phyloP scores from a whole-genome alignment of 37 sponge, comb jelly and placozoan species.

The Mnemiopsis leidyi region DNA sequence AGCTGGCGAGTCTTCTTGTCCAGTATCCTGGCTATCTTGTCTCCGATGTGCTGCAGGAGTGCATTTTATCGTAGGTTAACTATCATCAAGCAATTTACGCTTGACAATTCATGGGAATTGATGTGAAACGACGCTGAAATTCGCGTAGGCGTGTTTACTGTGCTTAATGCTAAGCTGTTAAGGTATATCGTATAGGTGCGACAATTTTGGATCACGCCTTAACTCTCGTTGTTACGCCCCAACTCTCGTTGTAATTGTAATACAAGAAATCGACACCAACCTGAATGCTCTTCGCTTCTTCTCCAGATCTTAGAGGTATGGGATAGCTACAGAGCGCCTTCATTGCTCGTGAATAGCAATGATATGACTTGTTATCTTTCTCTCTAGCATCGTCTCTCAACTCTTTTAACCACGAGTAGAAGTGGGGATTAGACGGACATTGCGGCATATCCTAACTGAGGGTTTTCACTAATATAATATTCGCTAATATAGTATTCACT shows the following conservation, averaged over 20 bases:
- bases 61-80: too few species aligned
- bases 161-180: too few species aligned
- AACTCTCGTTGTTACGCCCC: too few species aligned
- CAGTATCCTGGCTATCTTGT: not conserved
- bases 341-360: not conserved
- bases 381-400: slow-evolving; percentile 26
- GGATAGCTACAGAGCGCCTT: not conserved
- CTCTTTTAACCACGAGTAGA: not conserved
- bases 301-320: not conserved
- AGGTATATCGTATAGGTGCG: too few species aligned
- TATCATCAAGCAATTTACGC: too few species aligned
- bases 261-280: not conserved
- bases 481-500: too few species aligned
- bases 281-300: not conserved
- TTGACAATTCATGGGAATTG: too few species aligned
- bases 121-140: not conserved
- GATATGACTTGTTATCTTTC: slow-evolving; percentile 28
- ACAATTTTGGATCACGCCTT: too few species aligned
- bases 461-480: too few species aligned
- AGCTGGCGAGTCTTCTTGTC: not conserved
- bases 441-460: too few species aligned
- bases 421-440: slow-evolving; percentile 10
- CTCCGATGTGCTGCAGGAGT: slow-evolving; percentile 34
- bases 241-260: not conserved
- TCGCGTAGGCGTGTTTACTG: not conserved